These are phyloP conservation scores for Pyrocoelia pectoralis DNA, from an alignment of 2,888 invertebrate species.

Conservation along the genomic window DNA sequence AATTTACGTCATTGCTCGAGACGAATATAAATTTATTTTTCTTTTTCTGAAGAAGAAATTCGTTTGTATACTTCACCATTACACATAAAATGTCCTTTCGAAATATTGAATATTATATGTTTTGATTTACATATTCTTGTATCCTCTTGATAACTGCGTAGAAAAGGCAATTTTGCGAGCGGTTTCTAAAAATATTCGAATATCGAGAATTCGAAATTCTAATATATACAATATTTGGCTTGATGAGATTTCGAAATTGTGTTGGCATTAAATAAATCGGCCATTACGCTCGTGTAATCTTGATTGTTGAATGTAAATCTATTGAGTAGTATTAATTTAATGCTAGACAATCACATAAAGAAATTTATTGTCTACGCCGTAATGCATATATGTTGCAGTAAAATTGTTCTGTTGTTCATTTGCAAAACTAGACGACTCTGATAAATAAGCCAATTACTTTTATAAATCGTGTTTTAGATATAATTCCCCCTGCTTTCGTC, in stretches of 20 bases:
- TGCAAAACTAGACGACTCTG: background rate
- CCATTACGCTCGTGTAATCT: background rate
- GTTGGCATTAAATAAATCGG: background rate
- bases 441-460: background rate
- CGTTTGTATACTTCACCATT: no score
- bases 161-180: background rate
- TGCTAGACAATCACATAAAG: background rate
- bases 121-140: constrained; percentile 1
- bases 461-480: no score
- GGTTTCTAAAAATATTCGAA: background rate
- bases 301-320: background rate
- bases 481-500: no score
- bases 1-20: no score
- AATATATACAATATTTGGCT: background rate
- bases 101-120: constrained; percentile 1
- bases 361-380: background rate
- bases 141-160: background rate
- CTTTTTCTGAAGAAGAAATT: no score
- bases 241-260: background rate
- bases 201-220: background rate
- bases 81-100: background rate
- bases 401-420: background rate
- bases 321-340: background rate
- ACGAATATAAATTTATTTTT: no score
- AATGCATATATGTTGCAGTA: background rate